These are phyloP conservation scores for Ophioderma brevispina DNA, from an alignment of 35 echinoderm and acorn worm species.

Conservation along the genomic window DNA sequence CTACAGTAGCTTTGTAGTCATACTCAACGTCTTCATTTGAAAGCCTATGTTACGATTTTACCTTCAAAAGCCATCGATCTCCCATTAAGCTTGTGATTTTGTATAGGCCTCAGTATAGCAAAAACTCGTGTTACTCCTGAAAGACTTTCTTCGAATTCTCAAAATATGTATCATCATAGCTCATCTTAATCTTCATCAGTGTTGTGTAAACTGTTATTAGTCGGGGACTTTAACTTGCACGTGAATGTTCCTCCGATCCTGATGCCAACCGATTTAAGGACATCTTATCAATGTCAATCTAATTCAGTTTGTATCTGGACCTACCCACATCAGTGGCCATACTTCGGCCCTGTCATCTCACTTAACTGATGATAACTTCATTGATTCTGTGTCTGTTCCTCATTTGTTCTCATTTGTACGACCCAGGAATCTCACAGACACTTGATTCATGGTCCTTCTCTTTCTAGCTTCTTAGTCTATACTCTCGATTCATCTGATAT, in stretches of 20 bases:
- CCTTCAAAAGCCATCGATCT: background rate
- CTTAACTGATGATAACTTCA: background rate
- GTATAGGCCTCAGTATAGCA: slow-evolving; percentile 13
- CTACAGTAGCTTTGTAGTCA: background rate
- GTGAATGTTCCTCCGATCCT: background rate
- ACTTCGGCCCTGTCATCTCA: slow-evolving; percentile 19
- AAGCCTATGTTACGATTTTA: slow-evolving; percentile 23
- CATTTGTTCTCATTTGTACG: no score
- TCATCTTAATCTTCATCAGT: slow-evolving; percentile 1
- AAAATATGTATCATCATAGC: slow-evolving; percentile 16
- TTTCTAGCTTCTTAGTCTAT: no score
- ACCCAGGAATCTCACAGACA: no score
- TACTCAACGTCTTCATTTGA: background rate
- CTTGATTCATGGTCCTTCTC: no score
- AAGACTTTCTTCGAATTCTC: slow-evolving; percentile 31
- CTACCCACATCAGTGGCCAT: slow-evolving; percentile 20
- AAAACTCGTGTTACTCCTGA: background rate
- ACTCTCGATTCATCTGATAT: no score
- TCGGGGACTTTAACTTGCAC: no score
- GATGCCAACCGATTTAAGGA: slow-evolving; percentile 1
- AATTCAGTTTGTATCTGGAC: slow-evolving; percentile 13
- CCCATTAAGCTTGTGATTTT: slow-evolving; percentile 17
- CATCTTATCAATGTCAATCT: background rate
- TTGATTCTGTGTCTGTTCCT: no score
- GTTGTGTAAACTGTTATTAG: slow-evolving; percentile 7